Conservation (phyloP, 2,888 invertebrate genomes). For the Coelogynopora nodosa region DNA sequence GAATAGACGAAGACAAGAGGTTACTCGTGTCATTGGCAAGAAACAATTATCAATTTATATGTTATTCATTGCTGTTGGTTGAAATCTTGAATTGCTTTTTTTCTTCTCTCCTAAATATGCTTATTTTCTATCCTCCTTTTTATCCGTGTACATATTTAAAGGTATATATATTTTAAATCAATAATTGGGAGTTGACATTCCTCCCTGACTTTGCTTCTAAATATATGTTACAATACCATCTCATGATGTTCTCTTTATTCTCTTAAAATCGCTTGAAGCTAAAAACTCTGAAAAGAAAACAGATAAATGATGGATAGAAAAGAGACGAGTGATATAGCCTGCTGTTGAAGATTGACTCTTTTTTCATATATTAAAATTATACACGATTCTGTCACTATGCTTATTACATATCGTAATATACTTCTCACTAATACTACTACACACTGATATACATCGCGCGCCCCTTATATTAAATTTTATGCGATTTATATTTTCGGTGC, state of each 20-base stretch:
- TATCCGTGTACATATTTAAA: background rate
- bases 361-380: background rate
- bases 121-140: background rate
- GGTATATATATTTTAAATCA: background rate
- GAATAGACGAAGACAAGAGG: too few relatives aligned
- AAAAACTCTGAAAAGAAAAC: background rate
- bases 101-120: background rate
- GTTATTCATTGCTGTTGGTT: too few relatives aligned
- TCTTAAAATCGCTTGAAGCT: background rate
- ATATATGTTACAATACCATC: background rate
- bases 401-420: too few relatives aligned
- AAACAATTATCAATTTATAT: too few relatives aligned
- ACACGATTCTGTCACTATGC: too few relatives aligned
- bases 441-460: too few relatives aligned
- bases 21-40: too few relatives aligned
- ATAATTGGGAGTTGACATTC: background rate
- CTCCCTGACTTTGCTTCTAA: background rate
- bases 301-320: too few relatives aligned
- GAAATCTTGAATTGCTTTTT: background rate
- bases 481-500: too few relatives aligned
- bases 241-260: background rate
- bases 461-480: too few relatives aligned
- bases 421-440: too few relatives aligned
- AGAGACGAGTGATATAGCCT: too few relatives aligned
- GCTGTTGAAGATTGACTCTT: background rate